Evolutionary conservation across 2,797 vertebrate species (phyloP), one percentile per base, ranked within the genome.

Genomic region (Chelon auratus): DNA sequence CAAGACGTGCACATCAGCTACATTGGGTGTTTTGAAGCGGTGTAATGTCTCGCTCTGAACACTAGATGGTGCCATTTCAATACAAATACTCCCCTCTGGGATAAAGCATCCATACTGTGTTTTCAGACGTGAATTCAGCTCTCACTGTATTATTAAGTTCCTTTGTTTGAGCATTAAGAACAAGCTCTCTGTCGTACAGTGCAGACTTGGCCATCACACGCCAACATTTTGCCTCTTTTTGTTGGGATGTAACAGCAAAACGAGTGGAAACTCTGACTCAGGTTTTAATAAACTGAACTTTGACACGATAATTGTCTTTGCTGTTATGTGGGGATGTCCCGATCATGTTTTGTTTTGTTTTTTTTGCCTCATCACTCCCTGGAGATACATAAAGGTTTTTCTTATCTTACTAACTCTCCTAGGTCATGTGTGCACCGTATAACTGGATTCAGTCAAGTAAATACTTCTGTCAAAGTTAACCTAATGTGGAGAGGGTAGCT

Each of bases 11-110:
- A 62, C 64, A 57, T 54, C 22, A 18, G 18, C 15, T n/a, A 18
- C 7, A 11, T 1, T 10, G 12, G 0, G 2, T 14, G 4, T 1
- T 22, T 39, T 39, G 20, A 42, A 45, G 1, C 24, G n/a, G 43
- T 36, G 56, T 61, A 22, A 11, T 54, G 2, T 17, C 39, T 57
- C 1, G 60, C 17, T 47, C 36, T 0, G 48, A 62, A 67, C 87
- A 82, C 72, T 77, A 88, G 91, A 54, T 80, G 76, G 84, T 3
- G 66, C 66, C 33, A 18, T 70, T 72, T 26, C 58, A 22, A 11
- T 8, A 47, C 0, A 66, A 53, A 71, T 45, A 1, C 39, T 24
- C 1, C 2, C 22, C 26, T 13, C 14, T 67, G 37, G 45, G 24
- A 45, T 2, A 8, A 55, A 63, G 24, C 30, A 11, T 51, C 11